phyloP scores from a whole-genome alignment of 2,797 vertebrate genomes.

The Pyrocephalus nanus region DNA sequence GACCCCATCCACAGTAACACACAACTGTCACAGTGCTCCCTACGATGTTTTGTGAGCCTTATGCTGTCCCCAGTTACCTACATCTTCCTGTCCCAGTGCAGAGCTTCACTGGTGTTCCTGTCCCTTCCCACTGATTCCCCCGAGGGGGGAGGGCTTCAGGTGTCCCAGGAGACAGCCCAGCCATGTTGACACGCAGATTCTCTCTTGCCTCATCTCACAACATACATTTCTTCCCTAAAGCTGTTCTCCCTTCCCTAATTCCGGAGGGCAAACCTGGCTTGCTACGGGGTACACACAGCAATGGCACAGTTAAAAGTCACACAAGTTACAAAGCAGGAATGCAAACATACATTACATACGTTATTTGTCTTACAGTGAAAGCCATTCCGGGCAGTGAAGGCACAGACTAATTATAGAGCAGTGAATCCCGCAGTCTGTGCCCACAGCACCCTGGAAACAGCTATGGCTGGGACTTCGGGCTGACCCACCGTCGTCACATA shows the following conservation, averaged over 20 bases:
- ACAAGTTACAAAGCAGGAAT: fast-evolving
- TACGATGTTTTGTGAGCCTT: fast-evolving
- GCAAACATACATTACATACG: not conserved
- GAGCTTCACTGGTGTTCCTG: no score
- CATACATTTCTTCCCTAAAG: fast-evolving
- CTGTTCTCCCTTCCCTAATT: not conserved
- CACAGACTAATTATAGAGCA: constrained; percentile 39
- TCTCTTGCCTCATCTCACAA: not conserved
- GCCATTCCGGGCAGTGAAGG: not conserved
- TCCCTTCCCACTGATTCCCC: no score
- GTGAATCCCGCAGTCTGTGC: not conserved
- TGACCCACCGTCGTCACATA: not conserved
- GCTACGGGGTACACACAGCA: fast-evolving
- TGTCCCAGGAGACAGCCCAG: not conserved
- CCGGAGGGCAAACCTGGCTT: not conserved
- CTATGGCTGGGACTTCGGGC: not conserved
- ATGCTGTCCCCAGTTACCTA: no score
- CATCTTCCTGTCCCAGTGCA: not conserved
- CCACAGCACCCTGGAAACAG: not conserved
- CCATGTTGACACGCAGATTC: not conserved
- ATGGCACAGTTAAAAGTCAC: not conserved
- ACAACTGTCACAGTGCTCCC: not conserved
- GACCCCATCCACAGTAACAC: fast-evolving
- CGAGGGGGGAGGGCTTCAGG: not conserved
- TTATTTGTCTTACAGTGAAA: not conserved